Base-by-base conservation (phyloP, 1,140 invertebrate species). In the Magallana gigas region DNA sequence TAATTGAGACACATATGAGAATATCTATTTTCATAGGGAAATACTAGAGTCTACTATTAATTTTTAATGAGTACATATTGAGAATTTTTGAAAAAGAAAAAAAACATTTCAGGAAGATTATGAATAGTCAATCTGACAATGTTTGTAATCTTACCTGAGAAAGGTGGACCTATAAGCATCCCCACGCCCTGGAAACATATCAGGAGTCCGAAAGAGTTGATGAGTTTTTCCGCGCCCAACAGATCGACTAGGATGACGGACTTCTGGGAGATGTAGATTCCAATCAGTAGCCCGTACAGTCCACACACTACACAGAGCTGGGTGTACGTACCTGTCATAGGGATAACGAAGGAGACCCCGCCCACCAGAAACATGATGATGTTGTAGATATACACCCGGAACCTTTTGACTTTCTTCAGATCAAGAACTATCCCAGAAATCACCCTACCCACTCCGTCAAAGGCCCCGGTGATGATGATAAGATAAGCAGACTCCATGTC, bases 131-230 rank as follows among this genome's bases (percentile, higher is more conserved):
- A 16, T 16, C 9, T 36, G 16, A 83, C 2, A 16, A 6, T 68
- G 14, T 57, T 48, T 81, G 12, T 23, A 57, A 29, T 84, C 88
- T 76, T 85, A 97, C 98, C 98, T 92, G 97, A 97, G 71, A 98
- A 95, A 80, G 98, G 98, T 88, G 97, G 96, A 82, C 98, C 98
- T 36, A 98, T 95, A 8, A 97, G 95, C 1, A 97, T 97, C 1
- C 98, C 98, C 80, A 98, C 93, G 57, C 98, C 98, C 96, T 99
- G 98, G 95, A 99, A 99, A 60, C 98, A 95, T 86, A 99, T 96
- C 71, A 98, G 96, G 18, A 99, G 95, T 36, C 98, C 98, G 94
- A 99, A 99, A 9, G 98, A 98, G 94, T 98, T 98, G 0, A 98
- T 98, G 16, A 99, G 94, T 91, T 97, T 97, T 91, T 98, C 98